A percentile compares a stretch with the other conserved stretches of the same genome.
These are phyloP conservation scores for Calidris pugnax DNA, from an alignment of 2,113 vertebrate genomes.

Conservation along the genomic window DNA sequence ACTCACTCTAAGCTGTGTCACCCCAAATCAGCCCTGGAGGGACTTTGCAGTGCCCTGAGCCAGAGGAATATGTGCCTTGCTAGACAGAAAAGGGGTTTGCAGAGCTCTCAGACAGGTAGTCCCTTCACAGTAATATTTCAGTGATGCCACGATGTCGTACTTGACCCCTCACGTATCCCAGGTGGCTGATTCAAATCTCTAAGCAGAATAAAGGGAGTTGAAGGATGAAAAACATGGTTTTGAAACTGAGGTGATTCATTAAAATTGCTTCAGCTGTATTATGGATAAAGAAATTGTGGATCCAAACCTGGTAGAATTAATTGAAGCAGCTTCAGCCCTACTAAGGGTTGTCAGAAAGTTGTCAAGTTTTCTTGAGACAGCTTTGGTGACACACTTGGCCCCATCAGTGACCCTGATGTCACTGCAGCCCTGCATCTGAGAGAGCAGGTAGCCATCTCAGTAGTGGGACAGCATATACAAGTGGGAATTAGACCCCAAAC, in stretches of 20 bases:
- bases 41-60: background rate
- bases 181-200: background rate
- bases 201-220: background rate
- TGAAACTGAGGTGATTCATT: background rate
- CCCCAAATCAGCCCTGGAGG: background rate
- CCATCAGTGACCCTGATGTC: fast-evolving
- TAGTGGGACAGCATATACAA: background rate
- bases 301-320: background rate
- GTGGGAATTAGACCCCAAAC: background rate
- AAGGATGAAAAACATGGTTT: background rate
- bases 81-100: background rate
- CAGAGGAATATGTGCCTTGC: background rate
- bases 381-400: background rate
- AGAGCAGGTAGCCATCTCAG: fast-evolving
- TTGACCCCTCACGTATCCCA: background rate
- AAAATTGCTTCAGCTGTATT: background rate
- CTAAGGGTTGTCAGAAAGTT: background rate
- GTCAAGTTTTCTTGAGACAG: background rate
- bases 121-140: background rate
- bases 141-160: background rate
- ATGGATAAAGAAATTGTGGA: background rate
- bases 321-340: background rate
- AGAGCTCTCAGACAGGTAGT: background rate
- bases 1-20: fast-evolving
- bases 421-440: background rate